Percentiles rank a stretch among this genome's conserved stretches.
These are phyloP conservation scores for Lepeophtheirus nordmannii DNA, from an alignment of 2,888 invertebrate species.

Conservation along the genomic window DNA sequence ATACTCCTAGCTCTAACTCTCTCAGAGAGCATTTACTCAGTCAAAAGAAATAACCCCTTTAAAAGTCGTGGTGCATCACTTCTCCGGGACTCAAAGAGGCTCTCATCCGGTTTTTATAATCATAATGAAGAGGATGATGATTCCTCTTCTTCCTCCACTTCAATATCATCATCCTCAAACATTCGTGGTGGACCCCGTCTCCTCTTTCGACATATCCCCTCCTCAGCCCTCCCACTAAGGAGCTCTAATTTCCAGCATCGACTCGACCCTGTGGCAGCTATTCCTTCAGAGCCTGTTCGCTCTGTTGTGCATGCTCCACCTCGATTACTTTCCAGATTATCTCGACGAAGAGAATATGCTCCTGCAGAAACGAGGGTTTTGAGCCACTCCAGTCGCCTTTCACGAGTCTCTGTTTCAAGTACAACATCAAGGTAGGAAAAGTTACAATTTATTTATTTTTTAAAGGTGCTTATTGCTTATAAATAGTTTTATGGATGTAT, in stretches of 20 bases:
- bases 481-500: too few species aligned
- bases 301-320: not conserved
- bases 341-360: not conserved
- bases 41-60: not conserved
- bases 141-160: too few species aligned
- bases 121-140: not conserved
- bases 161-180: too few species aligned
- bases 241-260: not conserved
- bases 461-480: too few species aligned
- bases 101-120: not conserved
- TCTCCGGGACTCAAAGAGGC: not conserved
- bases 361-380: not conserved
- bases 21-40: too few species aligned
- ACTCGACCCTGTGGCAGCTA: not conserved
- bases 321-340: not conserved
- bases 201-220: not conserved
- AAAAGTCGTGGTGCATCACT: constrained; percentile 1
- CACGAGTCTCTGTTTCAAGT: not conserved
- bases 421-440: not conserved
- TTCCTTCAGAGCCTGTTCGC: not conserved
- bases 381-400: not conserved
- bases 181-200: too few species aligned
- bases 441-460: too few species aligned
- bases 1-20: too few species aligned
- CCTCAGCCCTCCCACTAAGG: not conserved